A percentile compares a stretch with the other conserved stretches of the same genome.
phyloP scores from a whole-genome alignment of 1,140 invertebrate species.

The Penaeus indicus region DNA sequence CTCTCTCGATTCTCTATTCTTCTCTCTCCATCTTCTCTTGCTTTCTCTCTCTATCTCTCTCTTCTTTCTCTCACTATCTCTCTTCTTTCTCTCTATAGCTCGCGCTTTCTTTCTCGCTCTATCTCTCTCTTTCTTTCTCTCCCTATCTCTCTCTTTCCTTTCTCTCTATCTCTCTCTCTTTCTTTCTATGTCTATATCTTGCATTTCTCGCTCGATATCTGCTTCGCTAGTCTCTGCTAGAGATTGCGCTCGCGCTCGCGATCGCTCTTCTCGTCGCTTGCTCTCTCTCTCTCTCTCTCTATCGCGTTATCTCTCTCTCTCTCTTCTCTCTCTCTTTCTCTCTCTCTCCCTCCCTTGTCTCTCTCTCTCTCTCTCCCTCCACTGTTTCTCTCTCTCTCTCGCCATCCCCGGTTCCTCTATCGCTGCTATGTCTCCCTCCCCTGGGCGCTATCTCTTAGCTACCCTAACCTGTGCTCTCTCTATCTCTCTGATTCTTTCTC shows the following conservation, averaged over 20 bases:
- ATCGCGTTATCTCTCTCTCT: background rate
- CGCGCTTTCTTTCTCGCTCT: constrained; percentile 4
- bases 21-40: background rate
- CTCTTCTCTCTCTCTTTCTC: background rate
- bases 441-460: no score
- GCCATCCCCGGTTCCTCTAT: background rate
- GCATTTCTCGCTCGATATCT: background rate
- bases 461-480: background rate
- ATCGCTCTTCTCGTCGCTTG: background rate
- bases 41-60: constrained; percentile 21
- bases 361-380: background rate
- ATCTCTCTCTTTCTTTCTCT: background rate
- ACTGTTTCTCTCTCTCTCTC: constrained; percentile 31
- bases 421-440: background rate
- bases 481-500: background rate
- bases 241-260: background rate
- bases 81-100: constrained; percentile 7
- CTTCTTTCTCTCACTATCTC: background rate
- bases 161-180: background rate
- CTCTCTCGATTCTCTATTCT: constrained; percentile 19
- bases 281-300: constrained; percentile 38
- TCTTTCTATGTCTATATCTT: background rate
- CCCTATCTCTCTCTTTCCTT: background rate
- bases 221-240: background rate
- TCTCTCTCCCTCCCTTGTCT: background rate